Percentiles rank a stretch among this genome's conserved stretches.
Evolutionary conservation across 2,113 vertebrate genomes (phyloP).

Genomic region (Carassius auratus): DNA sequence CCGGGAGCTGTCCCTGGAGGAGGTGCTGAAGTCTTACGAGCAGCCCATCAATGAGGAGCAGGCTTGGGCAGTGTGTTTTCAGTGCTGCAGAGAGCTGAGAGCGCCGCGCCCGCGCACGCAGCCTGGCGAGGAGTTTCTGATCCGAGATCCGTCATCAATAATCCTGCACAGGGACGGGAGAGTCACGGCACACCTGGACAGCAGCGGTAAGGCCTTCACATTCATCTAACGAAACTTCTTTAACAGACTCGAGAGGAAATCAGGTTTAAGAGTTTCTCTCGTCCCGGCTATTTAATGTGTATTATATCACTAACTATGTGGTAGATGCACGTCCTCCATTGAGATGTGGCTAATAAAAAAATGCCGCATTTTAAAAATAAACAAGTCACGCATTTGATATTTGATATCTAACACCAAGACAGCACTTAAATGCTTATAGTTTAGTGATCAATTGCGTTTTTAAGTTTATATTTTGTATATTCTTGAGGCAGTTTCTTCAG

Average conservation of each 20-base stretch:
- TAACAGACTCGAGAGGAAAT: background rate
- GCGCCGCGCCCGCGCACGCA: slow-evolving; percentile 53
- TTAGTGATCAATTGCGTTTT: background rate
- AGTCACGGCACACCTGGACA: slow-evolving; percentile 72
- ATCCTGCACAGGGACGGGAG: slow-evolving; percentile 84
- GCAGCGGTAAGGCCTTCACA: slow-evolving; percentile 61
- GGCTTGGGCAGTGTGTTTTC: slow-evolving; percentile 92
- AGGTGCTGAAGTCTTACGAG: slow-evolving; percentile 91
- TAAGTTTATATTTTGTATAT: background rate
- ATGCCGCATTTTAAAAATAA: background rate
- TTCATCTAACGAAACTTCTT: background rate
- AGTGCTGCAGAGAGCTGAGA: slow-evolving; percentile 84
- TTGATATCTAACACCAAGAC: too few relatives aligned
- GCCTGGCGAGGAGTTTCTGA: slow-evolving; percentile 3
- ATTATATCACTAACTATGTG: too few relatives aligned
- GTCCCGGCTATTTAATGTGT: background rate
- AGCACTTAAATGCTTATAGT: background rate
- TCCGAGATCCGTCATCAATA: slow-evolving; percentile 81
- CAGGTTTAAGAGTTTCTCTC: background rate
- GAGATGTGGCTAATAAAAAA: background rate
- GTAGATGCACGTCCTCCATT: background rate
- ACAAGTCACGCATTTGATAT: background rate
- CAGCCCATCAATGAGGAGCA: slow-evolving; percentile 95
- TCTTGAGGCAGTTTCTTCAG: background rate
- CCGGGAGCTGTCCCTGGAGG: slow-evolving; percentile 86